Base-by-base conservation (phyloP, 2,888 invertebrate species). In the Holacanthella duospinosa region DNA sequence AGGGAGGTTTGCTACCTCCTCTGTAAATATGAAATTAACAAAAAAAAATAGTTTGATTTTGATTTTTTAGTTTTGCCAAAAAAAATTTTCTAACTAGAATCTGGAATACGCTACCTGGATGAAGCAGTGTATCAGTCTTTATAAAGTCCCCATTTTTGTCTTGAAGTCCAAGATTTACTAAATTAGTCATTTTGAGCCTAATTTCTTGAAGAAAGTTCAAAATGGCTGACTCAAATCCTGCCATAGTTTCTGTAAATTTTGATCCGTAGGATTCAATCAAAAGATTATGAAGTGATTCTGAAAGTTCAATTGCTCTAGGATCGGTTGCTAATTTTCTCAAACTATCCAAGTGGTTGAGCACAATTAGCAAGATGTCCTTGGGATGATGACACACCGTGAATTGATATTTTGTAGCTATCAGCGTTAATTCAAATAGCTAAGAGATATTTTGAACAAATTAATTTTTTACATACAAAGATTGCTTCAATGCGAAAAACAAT, bases 391-490 rank as follows among this genome's bases (percentile, higher is more conserved):
- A 69, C 2, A 68, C 64, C 6, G 66, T 66, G 64, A 65, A 72
- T 71, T 82, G 82, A 73, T 81, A 82, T 74, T 83, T 83, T 72
- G 82, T 78, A 1, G 80, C 80, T 81, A 83, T 83, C 54, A 80
- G 79, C 80, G 83, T 83, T 74, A 83, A 74, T 73, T 83, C 82
- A 74, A 81, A 83, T 43, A 83, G 75, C 79, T 80, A 73, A 55
- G 26, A 29, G 12, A 67, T n/a, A n/a, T n/a, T n/a, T n/a, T n/a
- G n/a, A n/a, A n/a, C n/a, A n/a, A n/a, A 43, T 43, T 43, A 43
- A 19, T 43, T 43, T 16, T 43, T 43, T 43, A 16, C 43, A 16
- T 43, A 43, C 19, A 19, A 43, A 43, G 12, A n/a, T n/a, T n/a
- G n/a, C n/a, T n/a, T n/a, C n/a, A 55, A 28, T 26, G 21, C 19